Base-by-base conservation (phyloP, 2,113 vertebrate species). In the Barbus barbus region DNA sequence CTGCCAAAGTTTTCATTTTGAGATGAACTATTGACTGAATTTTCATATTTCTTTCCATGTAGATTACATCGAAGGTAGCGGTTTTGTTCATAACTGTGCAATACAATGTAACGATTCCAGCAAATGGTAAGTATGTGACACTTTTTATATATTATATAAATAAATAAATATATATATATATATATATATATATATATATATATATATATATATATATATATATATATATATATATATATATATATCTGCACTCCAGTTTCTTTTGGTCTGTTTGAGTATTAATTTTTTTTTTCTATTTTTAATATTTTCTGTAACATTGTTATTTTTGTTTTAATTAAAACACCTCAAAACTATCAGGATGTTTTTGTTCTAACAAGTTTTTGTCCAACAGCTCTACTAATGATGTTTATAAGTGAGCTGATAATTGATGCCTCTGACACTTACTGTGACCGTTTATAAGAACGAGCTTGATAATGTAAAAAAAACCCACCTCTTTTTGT, bases 21-120 rank as follows among this genome's bases (percentile, higher is more conserved):
- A 20, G 12, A 11, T 8, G 11, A 26, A 65, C 28, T 73, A 36
- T 73, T 73, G 44, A 58, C 41, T 71, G 24, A 26, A 3, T 8
- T 81, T 11, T 86, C 18, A 4, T 31, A 11, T 90, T 78, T 89
- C 9, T 92, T 87, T 90, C 92, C 24, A 87, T 82, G 38, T 90
- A 99, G 98, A 95, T 98, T 85, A 97, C 98, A 58, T 98, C 98
- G 18, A 98, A 99, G 92, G 95, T 94, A 85, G 96, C 97, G 2
- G 97, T 99, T 78, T 92, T 98, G 89, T 99, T 99, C 91, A 98
- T 99, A 91, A 99, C 98, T 0, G 96, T 99, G 90, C 98, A 99
- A 86, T 98, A 99, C 91, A 99, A 99, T 58, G 96, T 99, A 88
- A 99, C 98, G 80, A 95, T 96, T 89, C 94, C 97, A 89, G 91